phyloP scores from a whole-genome alignment of 2,113 vertebrate species.

The Cyanoramphus novaezelandiae region DNA sequence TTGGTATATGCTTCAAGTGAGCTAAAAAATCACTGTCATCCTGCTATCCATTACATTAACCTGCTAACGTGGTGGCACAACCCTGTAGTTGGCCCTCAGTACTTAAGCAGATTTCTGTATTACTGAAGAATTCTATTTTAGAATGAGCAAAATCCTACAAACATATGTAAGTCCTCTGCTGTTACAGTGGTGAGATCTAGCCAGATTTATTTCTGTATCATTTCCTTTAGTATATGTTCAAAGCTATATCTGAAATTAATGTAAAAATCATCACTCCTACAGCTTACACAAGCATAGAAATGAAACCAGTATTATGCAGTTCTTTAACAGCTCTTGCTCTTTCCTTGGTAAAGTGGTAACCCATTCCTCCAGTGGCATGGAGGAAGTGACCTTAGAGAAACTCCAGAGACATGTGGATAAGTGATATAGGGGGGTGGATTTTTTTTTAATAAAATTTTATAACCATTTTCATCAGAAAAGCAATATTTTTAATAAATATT shows the following conservation, averaged over 20 bases:
- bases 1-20: not conserved
- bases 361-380: not conserved
- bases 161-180: not conserved
- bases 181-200: not conserved
- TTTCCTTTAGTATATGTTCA: not conserved
- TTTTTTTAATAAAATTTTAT: not conserved
- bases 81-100: not conserved
- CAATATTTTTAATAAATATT: not conserved
- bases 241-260: not conserved
- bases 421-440: accelerated
- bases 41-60: not conserved
- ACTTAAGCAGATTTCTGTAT: not conserved
- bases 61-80: not conserved
- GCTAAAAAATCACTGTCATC: not conserved
- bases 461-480: not conserved
- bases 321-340: not conserved
- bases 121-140: not conserved
- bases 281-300: not conserved
- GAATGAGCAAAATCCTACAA: not conserved
- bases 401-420: not conserved
- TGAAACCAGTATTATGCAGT: not conserved
- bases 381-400: not conserved
- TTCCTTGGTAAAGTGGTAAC: not conserved
- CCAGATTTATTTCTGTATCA: not conserved
- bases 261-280: not conserved